phyloP scores from a whole-genome alignment of 2,888 invertebrate species.

The Thelaira solivaga region DNA sequence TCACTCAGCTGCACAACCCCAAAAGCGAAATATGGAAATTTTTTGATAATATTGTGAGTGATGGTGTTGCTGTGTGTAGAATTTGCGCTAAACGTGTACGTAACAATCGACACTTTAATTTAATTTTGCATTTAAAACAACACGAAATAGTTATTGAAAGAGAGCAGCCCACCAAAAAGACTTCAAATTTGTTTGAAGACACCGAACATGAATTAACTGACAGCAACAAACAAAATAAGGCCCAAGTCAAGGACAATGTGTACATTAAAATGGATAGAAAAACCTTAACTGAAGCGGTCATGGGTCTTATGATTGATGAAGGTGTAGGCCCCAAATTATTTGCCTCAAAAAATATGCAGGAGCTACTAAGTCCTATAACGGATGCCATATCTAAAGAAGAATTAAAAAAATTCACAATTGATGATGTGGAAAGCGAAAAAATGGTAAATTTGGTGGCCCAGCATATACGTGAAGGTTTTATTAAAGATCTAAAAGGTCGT shows the following conservation, averaged over 20 bases:
- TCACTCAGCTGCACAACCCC: not conserved
- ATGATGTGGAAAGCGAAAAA: not conserved
- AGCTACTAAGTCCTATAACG: conserved; percentile 19
- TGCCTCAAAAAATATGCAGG: conserved; percentile 38
- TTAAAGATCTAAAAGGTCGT: conserved; percentile 29
- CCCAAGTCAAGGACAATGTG: not conserved
- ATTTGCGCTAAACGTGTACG: not conserved
- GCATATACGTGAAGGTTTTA: conserved; percentile 6
- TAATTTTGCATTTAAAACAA: not conserved
- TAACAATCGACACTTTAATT: conserved; percentile 17
- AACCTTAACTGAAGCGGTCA: not conserved
- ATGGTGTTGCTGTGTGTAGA: conserved; percentile 13
- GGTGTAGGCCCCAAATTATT: conserved; percentile 15
- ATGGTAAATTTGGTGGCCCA: not conserved
- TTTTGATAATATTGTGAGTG: conserved; percentile 8
- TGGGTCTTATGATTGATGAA: conserved; percentile 42
- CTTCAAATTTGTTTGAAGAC: not conserved
- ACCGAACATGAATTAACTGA: not conserved
- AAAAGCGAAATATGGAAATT: conserved; percentile 21
- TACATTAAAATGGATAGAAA: conserved; percentile 21
- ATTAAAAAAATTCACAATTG: not conserved
- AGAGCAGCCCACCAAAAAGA: not conserved
- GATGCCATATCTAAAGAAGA: conserved; percentile 9
- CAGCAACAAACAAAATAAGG: not conserved
- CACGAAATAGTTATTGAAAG: conserved; percentile 2